Conservation (phyloP, 2,888 invertebrate species). For the Ramazzottius varieornatus region DNA sequence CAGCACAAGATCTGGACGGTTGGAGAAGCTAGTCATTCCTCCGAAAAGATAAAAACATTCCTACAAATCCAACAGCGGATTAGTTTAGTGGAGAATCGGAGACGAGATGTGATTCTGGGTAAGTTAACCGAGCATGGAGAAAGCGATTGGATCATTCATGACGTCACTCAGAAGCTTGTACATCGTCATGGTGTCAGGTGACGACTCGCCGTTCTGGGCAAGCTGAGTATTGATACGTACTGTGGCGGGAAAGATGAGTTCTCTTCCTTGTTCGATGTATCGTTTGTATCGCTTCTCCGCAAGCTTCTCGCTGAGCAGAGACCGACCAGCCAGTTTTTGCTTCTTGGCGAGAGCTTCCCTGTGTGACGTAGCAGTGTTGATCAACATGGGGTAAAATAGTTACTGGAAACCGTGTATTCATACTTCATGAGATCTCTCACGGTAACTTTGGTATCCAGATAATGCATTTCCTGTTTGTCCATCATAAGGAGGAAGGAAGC, state of each 20-base stretch:
- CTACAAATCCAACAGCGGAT: no score
- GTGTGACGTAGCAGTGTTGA: no score
- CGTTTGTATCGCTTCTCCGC: conserved; percentile 3
- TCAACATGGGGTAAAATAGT: no score
- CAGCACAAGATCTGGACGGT: not conserved
- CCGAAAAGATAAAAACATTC: not conserved
- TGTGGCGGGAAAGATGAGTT: not conserved
- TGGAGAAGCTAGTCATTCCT: not conserved
- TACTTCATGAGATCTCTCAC: not conserved
- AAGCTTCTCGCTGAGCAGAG: not conserved
- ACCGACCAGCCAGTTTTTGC: not conserved
- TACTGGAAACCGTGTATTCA: not conserved
- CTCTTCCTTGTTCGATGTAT: not conserved
- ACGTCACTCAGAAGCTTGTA: no score
- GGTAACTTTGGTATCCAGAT: not conserved
- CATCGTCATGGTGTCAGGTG: no score
- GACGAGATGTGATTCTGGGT: no score
- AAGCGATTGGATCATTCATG: no score
- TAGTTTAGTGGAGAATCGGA: no score
- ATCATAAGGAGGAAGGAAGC: not conserved
- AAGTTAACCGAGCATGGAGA: no score
- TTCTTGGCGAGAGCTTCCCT: not conserved
- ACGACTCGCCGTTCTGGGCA: no score
- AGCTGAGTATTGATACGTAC: no score
- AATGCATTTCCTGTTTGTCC: not conserved